These are phyloP conservation scores for Drosophila incognita DNA, from an alignment of 2,888 invertebrate species.

Conservation along the genomic window DNA sequence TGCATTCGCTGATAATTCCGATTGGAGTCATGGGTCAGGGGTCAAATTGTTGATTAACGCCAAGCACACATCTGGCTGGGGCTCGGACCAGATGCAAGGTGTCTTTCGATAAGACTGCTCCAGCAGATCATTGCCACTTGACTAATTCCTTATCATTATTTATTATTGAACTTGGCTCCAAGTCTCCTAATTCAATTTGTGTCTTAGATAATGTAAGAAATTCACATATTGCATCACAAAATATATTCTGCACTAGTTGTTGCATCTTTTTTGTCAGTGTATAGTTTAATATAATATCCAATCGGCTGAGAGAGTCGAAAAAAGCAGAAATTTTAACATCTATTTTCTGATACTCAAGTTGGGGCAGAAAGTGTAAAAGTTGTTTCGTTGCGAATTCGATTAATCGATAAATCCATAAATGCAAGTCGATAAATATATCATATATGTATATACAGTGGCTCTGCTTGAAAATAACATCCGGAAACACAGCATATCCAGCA, in stretches of 20 bases:
- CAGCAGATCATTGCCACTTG: conserved; percentile 24
- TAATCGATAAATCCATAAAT: background rate
- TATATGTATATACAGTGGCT: background rate
- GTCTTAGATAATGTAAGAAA: conserved; percentile 12
- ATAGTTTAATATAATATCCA: background rate
- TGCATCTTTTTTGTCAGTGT: background rate
- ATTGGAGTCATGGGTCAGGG: conserved; percentile 12
- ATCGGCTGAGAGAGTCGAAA: background rate
- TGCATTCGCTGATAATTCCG: conserved; percentile 3
- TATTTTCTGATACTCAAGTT: background rate
- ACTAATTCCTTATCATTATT: conserved; percentile 27
- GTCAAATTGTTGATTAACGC: conserved; percentile 19
- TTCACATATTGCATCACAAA: conserved; percentile 14
- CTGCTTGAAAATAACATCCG: too few species aligned
- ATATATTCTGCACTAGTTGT: too few species aligned
- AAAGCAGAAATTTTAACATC: background rate
- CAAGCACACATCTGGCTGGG: conserved; percentile 20
- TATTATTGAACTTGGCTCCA: background rate
- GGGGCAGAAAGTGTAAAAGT: background rate
- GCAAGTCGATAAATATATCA: background rate
- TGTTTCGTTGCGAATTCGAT: background rate
- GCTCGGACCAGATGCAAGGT: conserved; percentile 22
- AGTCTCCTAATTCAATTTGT: background rate
- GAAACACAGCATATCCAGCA: too few species aligned
- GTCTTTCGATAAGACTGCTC: conserved; percentile 29